These are phyloP conservation scores for Mythimna ferrago DNA, from an alignment of 2,888 invertebrate genomes.

Conservation along the genomic window DNA sequence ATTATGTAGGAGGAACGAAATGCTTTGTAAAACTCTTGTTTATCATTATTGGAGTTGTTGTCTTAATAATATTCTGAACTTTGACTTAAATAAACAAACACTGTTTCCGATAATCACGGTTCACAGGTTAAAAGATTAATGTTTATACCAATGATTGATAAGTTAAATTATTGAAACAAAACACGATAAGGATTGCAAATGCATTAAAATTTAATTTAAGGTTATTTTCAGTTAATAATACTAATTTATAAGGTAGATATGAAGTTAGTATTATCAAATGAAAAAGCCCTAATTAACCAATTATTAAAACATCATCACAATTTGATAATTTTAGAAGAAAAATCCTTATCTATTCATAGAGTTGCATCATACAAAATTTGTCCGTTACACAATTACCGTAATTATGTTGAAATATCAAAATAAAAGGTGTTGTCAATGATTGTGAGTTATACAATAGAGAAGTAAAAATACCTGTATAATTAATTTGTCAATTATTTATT, in stretches of 20 bases:
- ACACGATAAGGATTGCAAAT: conserved; percentile 11
- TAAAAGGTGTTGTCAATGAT: too few relatives aligned
- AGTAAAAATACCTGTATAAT: too few relatives aligned
- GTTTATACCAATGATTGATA: conserved; percentile 38
- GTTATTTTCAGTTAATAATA: background rate
- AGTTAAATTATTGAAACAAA: conserved; percentile 29
- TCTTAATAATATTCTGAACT: conserved; percentile 27
- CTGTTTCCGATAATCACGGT: conserved; percentile 28
- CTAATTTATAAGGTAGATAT: too few relatives aligned
- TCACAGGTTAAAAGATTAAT: conserved; percentile 36
- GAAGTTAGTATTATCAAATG: background rate
- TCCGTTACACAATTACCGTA: background rate
- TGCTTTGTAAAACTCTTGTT: conserved; percentile 21
- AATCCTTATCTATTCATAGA: background rate
- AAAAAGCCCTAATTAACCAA: too few relatives aligned
- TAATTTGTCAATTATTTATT: too few relatives aligned
- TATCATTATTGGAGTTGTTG: conserved; percentile 26
- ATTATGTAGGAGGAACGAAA: conserved; percentile 32
- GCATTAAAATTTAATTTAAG: background rate
- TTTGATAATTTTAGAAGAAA: background rate
- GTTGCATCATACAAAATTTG: background rate
- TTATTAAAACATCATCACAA: too few relatives aligned
- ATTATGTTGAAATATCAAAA: too few relatives aligned
- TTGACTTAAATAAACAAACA: conserved; percentile 29
- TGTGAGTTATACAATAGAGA: background rate